These are phyloP conservation scores for Carposina sasakii DNA, from an alignment of 1,140 invertebrate species.

Conservation along the genomic window DNA sequence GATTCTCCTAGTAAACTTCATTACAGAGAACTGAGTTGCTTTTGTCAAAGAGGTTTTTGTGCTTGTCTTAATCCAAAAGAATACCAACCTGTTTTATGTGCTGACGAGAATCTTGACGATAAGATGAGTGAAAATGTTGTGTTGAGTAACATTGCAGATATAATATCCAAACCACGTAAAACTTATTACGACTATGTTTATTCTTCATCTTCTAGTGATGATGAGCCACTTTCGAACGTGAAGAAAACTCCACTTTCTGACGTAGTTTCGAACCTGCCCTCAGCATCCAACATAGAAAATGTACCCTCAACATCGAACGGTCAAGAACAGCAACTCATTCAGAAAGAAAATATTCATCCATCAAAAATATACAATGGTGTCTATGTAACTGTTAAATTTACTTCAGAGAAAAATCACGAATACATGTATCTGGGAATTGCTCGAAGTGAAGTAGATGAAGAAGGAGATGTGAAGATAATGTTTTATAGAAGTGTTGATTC, in stretches of 20 bases:
- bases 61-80: neutral
- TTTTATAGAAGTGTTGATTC: conserved; percentile 8
- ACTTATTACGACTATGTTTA: neutral
- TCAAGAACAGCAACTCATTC: no score
- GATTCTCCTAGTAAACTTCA: neutral
- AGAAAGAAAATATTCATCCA: conserved; percentile 8
- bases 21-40: conserved; percentile 1
- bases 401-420: neutral
- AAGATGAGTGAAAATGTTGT: neutral
- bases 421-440: conserved; percentile 14
- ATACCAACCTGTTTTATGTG: neutral
- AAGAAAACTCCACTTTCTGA: neutral
- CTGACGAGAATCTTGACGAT: neutral
- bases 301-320: no score
- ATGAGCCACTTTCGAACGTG: neutral
- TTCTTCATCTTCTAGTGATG: neutral
- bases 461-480: conserved; percentile 13
- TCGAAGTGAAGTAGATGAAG: conserved; percentile 14
- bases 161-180: neutral
- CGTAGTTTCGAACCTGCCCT: neutral
- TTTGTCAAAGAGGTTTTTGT: conserved; percentile 7
- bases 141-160: neutral
- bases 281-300: no score
- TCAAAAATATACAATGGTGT: neutral
- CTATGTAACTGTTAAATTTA: conserved; percentile 8